Evolutionary conservation across 2,888 invertebrate genomes (phyloP).

Genomic region (Leptinotarsa peninsularis): DNA sequence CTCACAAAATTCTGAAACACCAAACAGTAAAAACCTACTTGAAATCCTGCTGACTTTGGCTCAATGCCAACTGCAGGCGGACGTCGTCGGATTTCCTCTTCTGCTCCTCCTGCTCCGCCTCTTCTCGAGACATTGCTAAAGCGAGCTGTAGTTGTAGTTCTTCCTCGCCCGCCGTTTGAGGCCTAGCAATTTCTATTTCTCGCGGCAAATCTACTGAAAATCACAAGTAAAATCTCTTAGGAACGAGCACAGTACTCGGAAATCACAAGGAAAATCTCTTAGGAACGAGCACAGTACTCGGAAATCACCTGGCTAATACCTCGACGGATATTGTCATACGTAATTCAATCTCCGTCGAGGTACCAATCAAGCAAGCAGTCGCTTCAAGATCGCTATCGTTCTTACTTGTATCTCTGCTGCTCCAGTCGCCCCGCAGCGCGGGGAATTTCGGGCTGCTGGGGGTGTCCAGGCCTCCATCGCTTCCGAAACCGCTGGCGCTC

Average conservation of each 20-base stretch:
- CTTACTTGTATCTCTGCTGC: slow-evolving; percentile 56
- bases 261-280: background rate
- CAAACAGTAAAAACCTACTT: slow-evolving; percentile 69
- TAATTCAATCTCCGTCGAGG: background rate
- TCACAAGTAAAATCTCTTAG: background rate
- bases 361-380: background rate
- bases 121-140: slow-evolving; percentile 97
- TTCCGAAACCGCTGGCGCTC: slow-evolving; percentile 87
- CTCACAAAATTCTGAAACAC: background rate
- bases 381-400: background rate
- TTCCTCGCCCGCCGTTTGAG: slow-evolving; percentile 97
- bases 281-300: no score
- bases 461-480: slow-evolving; percentile 82
- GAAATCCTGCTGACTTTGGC: slow-evolving; percentile 93
- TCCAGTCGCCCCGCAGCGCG: slow-evolving; percentile 66
- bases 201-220: slow-evolving; percentile 64
- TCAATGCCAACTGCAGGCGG: slow-evolving; percentile 91
- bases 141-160: slow-evolving; percentile 98
- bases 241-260: background rate
- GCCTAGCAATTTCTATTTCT: slow-evolving; percentile 93
- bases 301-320: background rate
- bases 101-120: slow-evolving; percentile 96
- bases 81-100: slow-evolving; percentile 95
- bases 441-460: slow-evolving; percentile 77
- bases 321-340: background rate